Conservation (phyloP, 2,113 vertebrate genomes). For the Nannospalax galili region DNA sequence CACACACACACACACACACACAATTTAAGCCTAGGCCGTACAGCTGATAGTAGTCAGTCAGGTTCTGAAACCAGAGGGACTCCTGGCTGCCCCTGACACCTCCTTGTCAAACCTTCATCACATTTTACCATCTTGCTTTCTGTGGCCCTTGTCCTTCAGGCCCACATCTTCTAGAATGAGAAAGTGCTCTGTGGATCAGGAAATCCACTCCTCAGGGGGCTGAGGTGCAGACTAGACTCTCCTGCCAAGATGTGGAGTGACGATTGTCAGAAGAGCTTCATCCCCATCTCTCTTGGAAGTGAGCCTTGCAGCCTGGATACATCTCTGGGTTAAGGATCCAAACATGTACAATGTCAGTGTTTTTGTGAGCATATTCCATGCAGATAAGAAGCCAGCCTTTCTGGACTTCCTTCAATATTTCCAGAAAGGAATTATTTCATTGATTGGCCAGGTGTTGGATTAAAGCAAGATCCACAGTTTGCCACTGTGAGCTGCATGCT, state of each 20-base stretch:
- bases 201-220: neutral
- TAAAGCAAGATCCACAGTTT: too few species aligned
- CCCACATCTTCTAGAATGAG: neutral
- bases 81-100: neutral
- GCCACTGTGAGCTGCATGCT: neutral
- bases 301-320: neutral
- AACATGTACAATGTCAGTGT: neutral
- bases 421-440: neutral
- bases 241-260: neutral
- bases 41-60: too few species aligned
- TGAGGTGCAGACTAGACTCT: neutral
- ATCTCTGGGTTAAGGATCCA: neutral
- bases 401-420: neutral
- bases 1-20: too few species aligned
- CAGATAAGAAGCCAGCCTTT: neutral
- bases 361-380: neutral
- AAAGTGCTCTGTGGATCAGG: neutral
- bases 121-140: neutral
- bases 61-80: neutral
- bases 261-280: neutral
- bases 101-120: neutral
- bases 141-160: neutral
- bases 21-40: too few species aligned
- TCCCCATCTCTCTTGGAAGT: neutral
- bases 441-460: neutral